Conservation (phyloP, 2,888 invertebrate genomes). For the Craniophora ligustri region DNA sequence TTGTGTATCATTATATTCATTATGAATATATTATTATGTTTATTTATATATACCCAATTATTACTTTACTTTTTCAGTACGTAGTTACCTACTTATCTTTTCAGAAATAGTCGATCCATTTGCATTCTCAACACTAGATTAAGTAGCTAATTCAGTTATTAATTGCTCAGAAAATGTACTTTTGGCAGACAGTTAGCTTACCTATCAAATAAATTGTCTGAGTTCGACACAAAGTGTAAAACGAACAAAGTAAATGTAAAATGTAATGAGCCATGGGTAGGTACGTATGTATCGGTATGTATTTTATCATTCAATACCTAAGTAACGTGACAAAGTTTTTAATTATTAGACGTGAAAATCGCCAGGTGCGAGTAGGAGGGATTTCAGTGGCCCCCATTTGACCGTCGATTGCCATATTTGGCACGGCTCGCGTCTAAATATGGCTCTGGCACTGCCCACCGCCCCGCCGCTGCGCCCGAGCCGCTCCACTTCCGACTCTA, state of each 20-base stretch:
- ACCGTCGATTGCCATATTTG: constrained; percentile 94
- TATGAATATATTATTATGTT: too few species aligned
- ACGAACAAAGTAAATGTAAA: constrained; percentile 37
- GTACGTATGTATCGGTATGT: constrained; percentile 54
- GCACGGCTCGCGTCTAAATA: constrained; percentile 94
- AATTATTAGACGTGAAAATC: constrained; percentile 88
- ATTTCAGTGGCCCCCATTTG: constrained; percentile 94
- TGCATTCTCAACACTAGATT: too few species aligned
- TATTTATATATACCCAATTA: too few species aligned
- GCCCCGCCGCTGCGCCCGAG: constrained; percentile 78
- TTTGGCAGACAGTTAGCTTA: too few species aligned
- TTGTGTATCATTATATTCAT: too few species aligned
- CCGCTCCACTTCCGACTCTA: constrained; percentile 86
- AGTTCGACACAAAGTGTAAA: constrained; percentile 19
- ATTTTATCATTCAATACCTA: constrained; percentile 64
- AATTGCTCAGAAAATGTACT: too few species aligned
- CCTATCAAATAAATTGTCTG: too few species aligned
- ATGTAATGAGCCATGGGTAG: constrained; percentile 43
- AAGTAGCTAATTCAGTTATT: too few species aligned
- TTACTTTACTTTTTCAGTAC: too few species aligned
- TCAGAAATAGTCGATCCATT: too few species aligned
- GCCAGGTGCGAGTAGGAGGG: constrained; percentile 90
- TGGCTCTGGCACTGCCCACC: constrained; percentile 93
- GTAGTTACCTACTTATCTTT: too few species aligned
- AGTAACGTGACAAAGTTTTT: constrained; percentile 86